Evolutionary conservation across 2,888 invertebrate genomes (phyloP), one percentile per base, ranked within the genome.

Genomic region (Pristionchus exspectatus): DNA sequence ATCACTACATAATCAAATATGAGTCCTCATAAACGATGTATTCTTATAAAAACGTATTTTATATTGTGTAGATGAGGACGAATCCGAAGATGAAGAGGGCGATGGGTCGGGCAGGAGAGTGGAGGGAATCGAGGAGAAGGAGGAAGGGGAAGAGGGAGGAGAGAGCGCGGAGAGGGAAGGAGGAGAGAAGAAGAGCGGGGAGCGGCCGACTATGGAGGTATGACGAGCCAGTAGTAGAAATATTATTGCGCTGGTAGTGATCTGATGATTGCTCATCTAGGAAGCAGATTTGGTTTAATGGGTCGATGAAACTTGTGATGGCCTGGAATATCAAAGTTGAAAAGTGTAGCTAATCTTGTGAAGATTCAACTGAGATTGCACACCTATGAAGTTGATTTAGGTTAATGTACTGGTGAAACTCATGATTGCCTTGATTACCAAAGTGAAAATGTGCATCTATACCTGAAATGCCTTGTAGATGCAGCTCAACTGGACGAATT

Each of bases 401-500:
- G 10, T 69, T 27, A 69, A 10, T 30, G 12, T 0, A 24, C 27
- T 12, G 24, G 9, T 27, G 69, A 69, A 69, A 69, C 69, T 1
- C 69, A 27, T n/a, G 5, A 69, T 12, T 69, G 10, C 27, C 24
- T 27, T 27, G n/a, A 5, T 9, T 27, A 27, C 27, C 27, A 27
- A 24, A 2, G 24, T 59, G 7, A 1, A 24, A 50, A 9, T 10
- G 12, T 0, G 9, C 44, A 10, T 9, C 10, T 50, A 50, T 7
- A 50, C 24, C 30, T 18, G 16, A 33, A 30, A 9, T 72, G 4
- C 33, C 30, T 50, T 90, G 18, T 27, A 90, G 90, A 74, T 90
- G 90, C 54, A 69, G 21, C 27, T 90, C n/a, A 44, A 77, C 50
- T 90, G 90, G 90, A 54, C 59, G 30, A 72, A 90, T 56, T 24